Percentiles rank a stretch among this genome's conserved stretches.
Conservation (phyloP, 2,888 invertebrate genomes). For the Acronicta leporina region DNA sequence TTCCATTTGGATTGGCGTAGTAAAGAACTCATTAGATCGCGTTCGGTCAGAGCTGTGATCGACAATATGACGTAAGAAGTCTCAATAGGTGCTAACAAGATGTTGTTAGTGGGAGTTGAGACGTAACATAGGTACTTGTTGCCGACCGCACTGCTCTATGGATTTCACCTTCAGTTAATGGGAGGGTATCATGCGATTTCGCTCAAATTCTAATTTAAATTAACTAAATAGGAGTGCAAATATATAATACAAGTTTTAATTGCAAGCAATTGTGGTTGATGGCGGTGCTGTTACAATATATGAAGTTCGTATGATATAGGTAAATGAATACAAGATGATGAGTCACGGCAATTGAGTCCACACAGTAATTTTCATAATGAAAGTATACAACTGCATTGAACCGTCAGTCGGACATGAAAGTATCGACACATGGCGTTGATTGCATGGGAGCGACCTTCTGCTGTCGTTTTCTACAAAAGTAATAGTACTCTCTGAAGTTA, state of each 20-base stretch:
- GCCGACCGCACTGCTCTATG: conserved; percentile 65
- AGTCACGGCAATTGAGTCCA: conserved; percentile 47
- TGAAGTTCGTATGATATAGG: conserved; percentile 5
- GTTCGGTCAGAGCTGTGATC: conserved; percentile 67
- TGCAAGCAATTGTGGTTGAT: conserved; percentile 2
- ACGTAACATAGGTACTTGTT: conserved; percentile 58
- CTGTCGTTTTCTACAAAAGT: conserved; percentile 55
- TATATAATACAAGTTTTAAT: conserved; percentile 15
- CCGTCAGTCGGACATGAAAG: conserved; percentile 52
- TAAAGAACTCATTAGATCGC: conserved; percentile 77
- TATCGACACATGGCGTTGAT: conserved; percentile 65
- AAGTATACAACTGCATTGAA: conserved; percentile 67
- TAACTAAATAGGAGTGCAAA: conserved; percentile 53
- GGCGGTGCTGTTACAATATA: conserved; percentile 15
- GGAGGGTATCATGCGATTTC: conserved; percentile 69
- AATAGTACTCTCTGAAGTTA: conserved; percentile 21
- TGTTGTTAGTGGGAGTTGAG: conserved; percentile 68
- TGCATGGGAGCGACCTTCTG: conserved; percentile 67
- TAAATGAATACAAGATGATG: conserved; percentile 12
- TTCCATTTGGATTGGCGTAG: conserved; percentile 71
- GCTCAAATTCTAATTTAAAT: conserved; percentile 63
- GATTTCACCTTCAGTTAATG: conserved; percentile 77
- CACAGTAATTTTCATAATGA: conserved; percentile 68
- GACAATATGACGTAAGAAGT: conserved; percentile 75
- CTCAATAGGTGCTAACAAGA: conserved; percentile 82